Conservation (phyloP, 2,797 vertebrate genomes). For the Picus viridis region DNA sequence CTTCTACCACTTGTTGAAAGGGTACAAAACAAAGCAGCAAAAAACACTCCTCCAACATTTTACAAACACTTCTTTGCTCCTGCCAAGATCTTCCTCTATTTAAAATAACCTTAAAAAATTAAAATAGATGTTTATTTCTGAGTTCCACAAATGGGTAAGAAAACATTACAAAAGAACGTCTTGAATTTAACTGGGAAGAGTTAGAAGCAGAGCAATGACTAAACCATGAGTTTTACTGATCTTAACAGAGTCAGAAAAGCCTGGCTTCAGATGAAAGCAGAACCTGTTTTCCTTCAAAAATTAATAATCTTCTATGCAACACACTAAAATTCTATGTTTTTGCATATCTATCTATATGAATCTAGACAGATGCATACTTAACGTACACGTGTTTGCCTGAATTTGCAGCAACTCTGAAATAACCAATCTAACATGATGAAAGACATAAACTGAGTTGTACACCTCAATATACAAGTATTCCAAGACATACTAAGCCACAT, state of each 20-base stretch:
- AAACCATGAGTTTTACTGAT: neutral
- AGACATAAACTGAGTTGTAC: accelerated
- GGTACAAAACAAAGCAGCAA: neutral
- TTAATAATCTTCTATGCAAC: neutral
- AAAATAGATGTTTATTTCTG: neutral
- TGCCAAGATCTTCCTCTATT: neutral
- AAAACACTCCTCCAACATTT: neutral
- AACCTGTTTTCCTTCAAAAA: neutral
- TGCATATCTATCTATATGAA: neutral
- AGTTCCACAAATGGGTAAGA: neutral
- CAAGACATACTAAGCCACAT: neutral
- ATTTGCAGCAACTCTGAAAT: neutral
- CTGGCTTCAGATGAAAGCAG: neutral
- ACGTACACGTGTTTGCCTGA: neutral
- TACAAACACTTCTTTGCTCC: neutral
- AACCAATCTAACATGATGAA: neutral
- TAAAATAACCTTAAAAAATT: neutral
- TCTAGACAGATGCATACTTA: neutral
- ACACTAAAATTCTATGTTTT: neutral
- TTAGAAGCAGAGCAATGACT: neutral
- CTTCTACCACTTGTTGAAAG: neutral
- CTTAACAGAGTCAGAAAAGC: neutral
- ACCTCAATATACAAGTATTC: neutral
- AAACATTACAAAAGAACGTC: neutral
- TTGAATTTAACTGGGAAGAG: neutral